These are phyloP conservation scores for Nyctibius grandis DNA, from an alignment of 2,797 vertebrate species.

Conservation along the genomic window DNA sequence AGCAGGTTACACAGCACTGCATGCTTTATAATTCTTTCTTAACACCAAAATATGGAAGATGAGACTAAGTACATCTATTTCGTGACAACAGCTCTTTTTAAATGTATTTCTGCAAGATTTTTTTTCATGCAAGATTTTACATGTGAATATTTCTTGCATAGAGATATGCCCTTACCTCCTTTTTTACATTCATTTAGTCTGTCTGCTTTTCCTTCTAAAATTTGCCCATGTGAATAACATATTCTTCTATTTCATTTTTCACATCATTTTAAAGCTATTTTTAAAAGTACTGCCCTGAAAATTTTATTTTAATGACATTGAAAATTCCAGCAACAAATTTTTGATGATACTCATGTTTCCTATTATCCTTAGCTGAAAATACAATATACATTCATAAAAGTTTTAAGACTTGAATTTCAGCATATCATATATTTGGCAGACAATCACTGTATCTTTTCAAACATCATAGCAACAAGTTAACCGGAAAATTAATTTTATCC, in stretches of 20 bases:
- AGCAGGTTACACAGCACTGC: neutral
- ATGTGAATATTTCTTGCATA: neutral
- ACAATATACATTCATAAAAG: neutral
- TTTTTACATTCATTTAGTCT: neutral
- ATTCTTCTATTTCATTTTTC: neutral
- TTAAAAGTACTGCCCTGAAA: neutral
- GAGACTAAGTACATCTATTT: neutral
- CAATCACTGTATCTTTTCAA: neutral
- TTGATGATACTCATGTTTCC: neutral
- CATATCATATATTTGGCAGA: neutral
- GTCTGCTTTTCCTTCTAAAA: neutral
- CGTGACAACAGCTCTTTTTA: fast-evolving
- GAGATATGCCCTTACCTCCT: neutral
- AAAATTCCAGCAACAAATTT: neutral
- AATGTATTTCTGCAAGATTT: neutral
- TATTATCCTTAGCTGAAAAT: neutral
- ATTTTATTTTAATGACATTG: neutral
- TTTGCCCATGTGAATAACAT: neutral
- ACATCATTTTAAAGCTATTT: neutral
- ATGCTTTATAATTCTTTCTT: neutral
- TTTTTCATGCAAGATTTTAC: neutral
- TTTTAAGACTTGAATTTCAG: neutral
- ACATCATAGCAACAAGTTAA: neutral
- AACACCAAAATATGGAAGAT: neutral
- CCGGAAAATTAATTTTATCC: neutral